Evolutionary conservation across 2,113 vertebrate genomes (phyloP).

Genomic region (Protomyctophum bolini): DNA sequence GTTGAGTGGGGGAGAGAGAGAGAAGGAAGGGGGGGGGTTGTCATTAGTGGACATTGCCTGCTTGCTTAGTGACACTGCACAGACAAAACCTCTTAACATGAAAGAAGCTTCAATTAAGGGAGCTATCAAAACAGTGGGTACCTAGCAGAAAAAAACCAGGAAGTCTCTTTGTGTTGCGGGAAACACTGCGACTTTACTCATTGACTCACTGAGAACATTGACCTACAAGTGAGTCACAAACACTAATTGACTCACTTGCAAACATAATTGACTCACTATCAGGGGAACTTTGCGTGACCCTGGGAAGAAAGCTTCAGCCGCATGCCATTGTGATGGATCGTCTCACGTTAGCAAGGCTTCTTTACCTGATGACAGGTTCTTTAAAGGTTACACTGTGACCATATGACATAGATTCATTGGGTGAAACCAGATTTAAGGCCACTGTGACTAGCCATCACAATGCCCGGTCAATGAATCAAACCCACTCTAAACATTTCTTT

Average conservation of each 20-base stretch:
- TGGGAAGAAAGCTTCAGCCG: slow-evolving; percentile 31
- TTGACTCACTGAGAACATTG: slow-evolving; percentile 64
- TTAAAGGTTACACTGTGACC: slow-evolving; percentile 15
- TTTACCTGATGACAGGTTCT: slow-evolving; percentile 32
- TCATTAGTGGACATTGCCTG: slow-evolving; percentile 56
- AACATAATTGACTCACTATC: slow-evolving; percentile 55
- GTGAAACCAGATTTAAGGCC: slow-evolving; percentile 19
- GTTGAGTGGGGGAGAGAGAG: not conserved
- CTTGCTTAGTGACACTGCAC: slow-evolving; percentile 62
- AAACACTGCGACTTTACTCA: slow-evolving; percentile 43
- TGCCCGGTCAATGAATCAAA: not conserved
- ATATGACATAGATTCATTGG: slow-evolving; percentile 22
- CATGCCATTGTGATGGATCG: slow-evolving; percentile 15
- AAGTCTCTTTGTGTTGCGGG: slow-evolving; percentile 51
- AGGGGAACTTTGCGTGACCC: slow-evolving; percentile 59
- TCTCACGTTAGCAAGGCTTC: slow-evolving; percentile 16
- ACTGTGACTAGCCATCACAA: not conserved
- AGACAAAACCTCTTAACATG: slow-evolving; percentile 64
- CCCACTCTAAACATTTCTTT: not conserved
- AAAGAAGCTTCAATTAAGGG: slow-evolving; percentile 63
- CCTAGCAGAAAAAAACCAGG: slow-evolving; percentile 18
- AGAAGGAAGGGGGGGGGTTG: slow-evolving; percentile 9
- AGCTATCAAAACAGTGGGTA: slow-evolving; percentile 49
- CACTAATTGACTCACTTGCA: slow-evolving; percentile 53
- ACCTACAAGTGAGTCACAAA: slow-evolving; percentile 60